Percentiles rank a stretch among this genome's conserved stretches.
Conservation (phyloP, 1,140 invertebrate species). For the Sycophaga agraensis region DNA sequence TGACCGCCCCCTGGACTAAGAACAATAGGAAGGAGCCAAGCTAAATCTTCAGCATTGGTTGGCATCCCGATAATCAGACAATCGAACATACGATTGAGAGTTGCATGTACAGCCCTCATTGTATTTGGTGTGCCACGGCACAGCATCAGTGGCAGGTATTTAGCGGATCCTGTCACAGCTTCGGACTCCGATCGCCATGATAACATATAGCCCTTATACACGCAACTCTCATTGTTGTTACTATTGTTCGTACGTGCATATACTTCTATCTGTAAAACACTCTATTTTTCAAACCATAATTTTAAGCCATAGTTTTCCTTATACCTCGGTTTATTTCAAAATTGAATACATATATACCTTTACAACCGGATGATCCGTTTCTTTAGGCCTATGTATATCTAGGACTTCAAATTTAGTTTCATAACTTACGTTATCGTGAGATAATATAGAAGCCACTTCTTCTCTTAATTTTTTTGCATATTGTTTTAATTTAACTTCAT, state of each 20-base stretch:
- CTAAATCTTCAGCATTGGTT: constrained; percentile 39
- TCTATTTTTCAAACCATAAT: too few species aligned
- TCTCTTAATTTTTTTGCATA: constrained; percentile 48
- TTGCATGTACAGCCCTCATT: constrained; percentile 39
- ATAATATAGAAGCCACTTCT: constrained; percentile 40
- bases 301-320: too few species aligned
- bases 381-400: constrained; percentile 24
- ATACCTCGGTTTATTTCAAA: background rate
- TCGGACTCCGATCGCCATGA: constrained; percentile 37
- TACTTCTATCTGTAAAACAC: constrained; percentile 40
- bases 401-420: constrained; percentile 35
- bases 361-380: constrained; percentile 37
- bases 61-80: constrained; percentile 39
- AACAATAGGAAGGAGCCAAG: constrained; percentile 44
- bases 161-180: constrained; percentile 15
- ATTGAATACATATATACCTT: background rate
- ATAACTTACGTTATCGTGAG: constrained; percentile 43
- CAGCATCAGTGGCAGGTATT: constrained; percentile 42
- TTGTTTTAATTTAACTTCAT: constrained; percentile 41
- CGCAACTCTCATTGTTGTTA: constrained; percentile 28
- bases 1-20: constrained; percentile 29
- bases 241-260: constrained; percentile 12
- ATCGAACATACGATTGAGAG: constrained; percentile 45
- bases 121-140: constrained; percentile 43
- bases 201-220: constrained; percentile 45